Base-by-base conservation (phyloP, 2,888 invertebrate species). In the Biston betularia region DNA sequence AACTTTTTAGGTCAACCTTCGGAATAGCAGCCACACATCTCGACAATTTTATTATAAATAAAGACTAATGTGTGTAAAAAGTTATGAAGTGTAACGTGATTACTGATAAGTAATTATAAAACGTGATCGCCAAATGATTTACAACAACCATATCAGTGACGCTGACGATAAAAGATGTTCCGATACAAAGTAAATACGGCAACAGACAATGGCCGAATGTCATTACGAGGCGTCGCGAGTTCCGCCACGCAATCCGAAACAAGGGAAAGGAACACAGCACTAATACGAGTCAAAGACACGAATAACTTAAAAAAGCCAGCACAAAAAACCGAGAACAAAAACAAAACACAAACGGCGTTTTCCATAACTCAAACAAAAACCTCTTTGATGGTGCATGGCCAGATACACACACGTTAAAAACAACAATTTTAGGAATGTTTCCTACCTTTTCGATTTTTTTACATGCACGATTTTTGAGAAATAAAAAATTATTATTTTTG, bases 161-260 rank as follows among this genome's bases (percentile, higher is more conserved):
- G 60, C 49, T 38, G 1, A 34, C 24, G 60, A 60, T 65, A 60
- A 60, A 55, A 60, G 65, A 65, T 60, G 50, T 56, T 33, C 24
- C 45, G 60, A 56, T 56, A 56, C 34, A 55, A 57, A 52, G 50
- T 70, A 69, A 62, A 70, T 65, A 72, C 69, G 65, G 59, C 50
- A 45, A 34, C 11, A 57, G 63, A 67, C 76, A 74, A 82, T 82
- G 72, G 79, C 71, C 76, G 81, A 85, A 86, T 82, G 86, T 83
- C 82, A 86, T 85, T 85, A 84, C 78, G 83, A 79, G 84, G 84
- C 84, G 84, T 70, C 79, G 71, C 65, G 55, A 24, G 68, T 46
- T 44, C 52, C 61, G 70, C 70, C 76, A 72, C 75, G 68, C 76
- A 73, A 78, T 73, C 68, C 56, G 54, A 74, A 63, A 69, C 72